Evolutionary conservation across 2,113 vertebrate species (phyloP).

Genomic region (Sterrhoptilus dennistouni): DNA sequence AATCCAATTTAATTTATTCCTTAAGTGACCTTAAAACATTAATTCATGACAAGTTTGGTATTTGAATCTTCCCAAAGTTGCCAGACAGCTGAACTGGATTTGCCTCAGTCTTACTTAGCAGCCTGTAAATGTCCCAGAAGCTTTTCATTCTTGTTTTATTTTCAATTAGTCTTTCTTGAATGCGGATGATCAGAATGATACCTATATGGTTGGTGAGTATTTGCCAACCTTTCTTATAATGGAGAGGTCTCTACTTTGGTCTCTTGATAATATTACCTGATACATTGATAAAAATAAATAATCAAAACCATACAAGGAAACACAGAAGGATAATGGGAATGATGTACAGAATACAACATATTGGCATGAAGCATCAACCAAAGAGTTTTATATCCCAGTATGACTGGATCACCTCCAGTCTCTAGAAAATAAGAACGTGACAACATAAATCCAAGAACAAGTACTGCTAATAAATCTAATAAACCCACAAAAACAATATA

Average conservation of each 20-base stretch:
- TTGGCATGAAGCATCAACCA: background rate
- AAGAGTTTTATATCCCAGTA: background rate
- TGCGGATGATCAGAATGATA: background rate
- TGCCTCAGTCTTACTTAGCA: background rate
- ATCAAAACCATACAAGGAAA: background rate
- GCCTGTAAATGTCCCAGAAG: background rate
- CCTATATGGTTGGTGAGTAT: background rate
- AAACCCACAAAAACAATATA: background rate
- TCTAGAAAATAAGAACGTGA: background rate
- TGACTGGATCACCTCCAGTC: background rate
- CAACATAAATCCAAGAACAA: background rate
- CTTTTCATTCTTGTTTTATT: background rate
- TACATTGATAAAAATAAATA: background rate
- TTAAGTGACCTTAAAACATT: background rate
- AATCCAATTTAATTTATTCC: background rate
- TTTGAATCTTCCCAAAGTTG: background rate
- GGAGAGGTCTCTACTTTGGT: background rate
- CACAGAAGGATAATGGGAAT: background rate
- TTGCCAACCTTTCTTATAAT: background rate
- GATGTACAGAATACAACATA: background rate
- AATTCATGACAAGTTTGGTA: rapidly evolving
- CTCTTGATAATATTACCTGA: background rate
- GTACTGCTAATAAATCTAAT: background rate
- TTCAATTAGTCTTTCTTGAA: background rate
- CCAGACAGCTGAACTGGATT: background rate